Percentiles rank a stretch among this genome's conserved stretches.
phyloP scores from a whole-genome alignment of 37 sponge, comb jelly and placozoan genomes.

The Theonella swinhoei region DNA sequence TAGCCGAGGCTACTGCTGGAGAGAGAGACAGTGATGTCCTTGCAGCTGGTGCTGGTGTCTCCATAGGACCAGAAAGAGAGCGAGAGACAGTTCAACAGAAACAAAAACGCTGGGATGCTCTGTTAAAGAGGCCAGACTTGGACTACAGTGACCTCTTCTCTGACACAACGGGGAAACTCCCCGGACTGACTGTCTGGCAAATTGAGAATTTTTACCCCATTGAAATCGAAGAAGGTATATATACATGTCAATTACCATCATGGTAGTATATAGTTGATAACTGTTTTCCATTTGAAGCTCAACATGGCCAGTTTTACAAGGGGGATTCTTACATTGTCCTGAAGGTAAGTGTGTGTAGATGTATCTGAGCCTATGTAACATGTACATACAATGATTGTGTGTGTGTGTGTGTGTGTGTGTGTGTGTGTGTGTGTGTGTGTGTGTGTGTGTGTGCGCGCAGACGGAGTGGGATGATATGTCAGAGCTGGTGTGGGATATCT shows the following conservation, averaged over 20 bases:
- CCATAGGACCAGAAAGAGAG: background rate
- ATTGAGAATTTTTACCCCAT: constrained; percentile 96
- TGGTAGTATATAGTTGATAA: background rate
- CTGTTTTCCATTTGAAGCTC: constrained; percentile 40
- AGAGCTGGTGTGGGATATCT: constrained; percentile 89
- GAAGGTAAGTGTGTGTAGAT: constrained; percentile 47
- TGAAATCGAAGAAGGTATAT: constrained; percentile 78
- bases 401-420: too few species aligned
- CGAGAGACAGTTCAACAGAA: background rate
- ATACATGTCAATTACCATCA: background rate
- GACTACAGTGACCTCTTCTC: constrained; percentile 87
- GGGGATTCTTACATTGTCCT: constrained; percentile 93
- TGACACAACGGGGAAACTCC: constrained; percentile 70
- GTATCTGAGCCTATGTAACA: background rate
- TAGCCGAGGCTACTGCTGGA: constrained; percentile 28
- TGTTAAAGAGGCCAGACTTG: constrained; percentile 84
- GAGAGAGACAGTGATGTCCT: constrained; percentile 41
- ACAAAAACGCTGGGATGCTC: constrained; percentile 70
- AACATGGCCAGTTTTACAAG: constrained; percentile 81
- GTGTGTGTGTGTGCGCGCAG: constrained; percentile 12
- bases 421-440: too few species aligned
- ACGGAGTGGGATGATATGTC: constrained; percentile 69
- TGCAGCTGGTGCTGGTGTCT: constrained; percentile 31
- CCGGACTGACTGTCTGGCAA: constrained; percentile 89
- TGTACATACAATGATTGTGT: too few species aligned